Evolutionary conservation across 2,113 vertebrate species (phyloP).

Genomic region (Myiozetetes cayanensis): DNA sequence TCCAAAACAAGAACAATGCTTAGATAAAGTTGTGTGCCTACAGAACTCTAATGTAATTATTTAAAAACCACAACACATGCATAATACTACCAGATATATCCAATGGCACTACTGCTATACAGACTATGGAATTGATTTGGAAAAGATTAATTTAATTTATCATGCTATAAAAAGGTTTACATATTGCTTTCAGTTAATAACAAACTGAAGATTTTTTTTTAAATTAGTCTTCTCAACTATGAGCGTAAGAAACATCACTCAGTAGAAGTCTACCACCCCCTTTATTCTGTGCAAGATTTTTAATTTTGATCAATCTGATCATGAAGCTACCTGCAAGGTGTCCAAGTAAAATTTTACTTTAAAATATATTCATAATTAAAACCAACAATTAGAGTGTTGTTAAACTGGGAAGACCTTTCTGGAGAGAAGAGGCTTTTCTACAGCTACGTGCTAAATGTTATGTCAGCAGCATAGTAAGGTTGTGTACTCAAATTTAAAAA

Average conservation of each 20-base stretch:
- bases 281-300: not conserved
- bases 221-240: not conserved
- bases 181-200: not conserved
- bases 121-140: not conserved
- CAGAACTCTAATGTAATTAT: not conserved
- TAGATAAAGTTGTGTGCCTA: not conserved
- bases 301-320: slow-evolving; percentile 9
- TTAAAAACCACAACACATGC: not conserved
- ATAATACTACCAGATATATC: not conserved
- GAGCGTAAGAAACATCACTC: not conserved
- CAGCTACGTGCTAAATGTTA: slow-evolving; percentile 26
- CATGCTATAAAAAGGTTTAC: not conserved
- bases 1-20: not conserved
- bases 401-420: not conserved
- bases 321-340: not conserved
- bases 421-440: not conserved
- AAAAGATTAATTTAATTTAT: not conserved
- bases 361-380: slow-evolving; percentile 6
- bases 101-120: not conserved
- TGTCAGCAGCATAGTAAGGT: not conserved
- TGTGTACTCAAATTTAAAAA: not conserved
- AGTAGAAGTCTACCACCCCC: not conserved
- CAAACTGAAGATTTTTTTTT: not conserved
- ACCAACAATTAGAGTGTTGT: not conserved
- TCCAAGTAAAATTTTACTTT: not conserved